Conservation (phyloP, 1,140 invertebrate species). For the Halictus rubicundus region DNA sequence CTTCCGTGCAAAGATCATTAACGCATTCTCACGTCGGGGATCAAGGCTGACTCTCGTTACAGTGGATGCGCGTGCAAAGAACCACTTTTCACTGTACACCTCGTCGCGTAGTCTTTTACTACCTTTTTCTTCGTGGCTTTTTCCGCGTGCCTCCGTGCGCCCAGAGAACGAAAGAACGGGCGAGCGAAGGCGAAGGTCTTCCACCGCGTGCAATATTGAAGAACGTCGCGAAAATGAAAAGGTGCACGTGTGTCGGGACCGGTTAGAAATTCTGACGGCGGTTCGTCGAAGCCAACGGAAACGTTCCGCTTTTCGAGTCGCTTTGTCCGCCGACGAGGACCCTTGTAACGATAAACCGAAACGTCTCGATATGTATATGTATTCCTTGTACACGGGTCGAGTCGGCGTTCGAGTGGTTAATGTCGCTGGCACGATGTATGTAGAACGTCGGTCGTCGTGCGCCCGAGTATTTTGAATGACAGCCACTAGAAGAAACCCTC, state of each 20-base stretch:
- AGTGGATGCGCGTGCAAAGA: constrained; percentile 52
- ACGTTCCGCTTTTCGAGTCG: neutral
- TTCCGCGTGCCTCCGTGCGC: constrained; percentile 40
- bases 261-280: neutral
- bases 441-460: constrained; percentile 11
- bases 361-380: no score
- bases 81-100: constrained; percentile 63
- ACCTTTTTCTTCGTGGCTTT: constrained; percentile 40
- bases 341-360: no score
- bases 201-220: neutral
- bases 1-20: constrained; percentile 27
- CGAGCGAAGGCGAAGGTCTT: constrained; percentile 10
- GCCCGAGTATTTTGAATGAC: constrained; percentile 28
- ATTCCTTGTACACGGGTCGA: no score
- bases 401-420: no score
- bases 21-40: constrained; percentile 53
- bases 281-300: neutral
- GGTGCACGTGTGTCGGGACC: neutral
- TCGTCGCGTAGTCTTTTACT: constrained; percentile 50
- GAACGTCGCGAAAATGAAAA: neutral
- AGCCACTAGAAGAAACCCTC: constrained; percentile 38
- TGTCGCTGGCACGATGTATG: neutral
- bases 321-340: no score
- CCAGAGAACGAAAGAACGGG: neutral
- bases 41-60: constrained; percentile 55